These are phyloP conservation scores for Anoplius nigerrimus DNA, from an alignment of 2,888 invertebrate genomes.

Conservation along the genomic window DNA sequence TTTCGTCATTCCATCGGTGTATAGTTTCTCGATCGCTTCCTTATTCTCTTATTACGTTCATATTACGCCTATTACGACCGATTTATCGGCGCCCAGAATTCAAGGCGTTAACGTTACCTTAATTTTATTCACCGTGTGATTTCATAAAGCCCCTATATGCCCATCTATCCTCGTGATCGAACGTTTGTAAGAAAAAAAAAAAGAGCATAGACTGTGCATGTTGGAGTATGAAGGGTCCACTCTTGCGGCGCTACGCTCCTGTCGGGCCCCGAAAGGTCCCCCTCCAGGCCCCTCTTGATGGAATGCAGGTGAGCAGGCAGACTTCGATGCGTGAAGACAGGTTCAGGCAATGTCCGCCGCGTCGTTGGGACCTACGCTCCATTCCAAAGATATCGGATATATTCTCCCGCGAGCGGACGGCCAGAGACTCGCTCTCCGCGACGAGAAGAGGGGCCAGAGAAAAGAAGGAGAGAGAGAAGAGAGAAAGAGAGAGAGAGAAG, in stretches of 20 bases:
- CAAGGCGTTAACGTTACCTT: too few species aligned
- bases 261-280: conserved; percentile 60
- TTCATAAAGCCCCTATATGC: too few species aligned
- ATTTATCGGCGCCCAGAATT: too few species aligned
- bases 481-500: conserved; percentile 3
- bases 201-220: too few species aligned
- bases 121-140: too few species aligned
- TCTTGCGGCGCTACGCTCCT: conserved; percentile 34
- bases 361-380: conserved; percentile 69
- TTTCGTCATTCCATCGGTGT: too few species aligned
- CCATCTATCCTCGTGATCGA: too few species aligned
- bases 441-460: conserved; percentile 20
- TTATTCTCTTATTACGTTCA: too few species aligned
- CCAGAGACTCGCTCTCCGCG: conserved; percentile 17
- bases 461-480: conserved; percentile 5
- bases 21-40: too few species aligned
- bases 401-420: conserved; percentile 33
- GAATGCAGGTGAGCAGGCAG: conserved; percentile 73
- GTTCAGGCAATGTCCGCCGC: conserved; percentile 70
- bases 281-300: conserved; percentile 62
- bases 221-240: too few species aligned
- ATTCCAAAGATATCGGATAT: conserved; percentile 73
- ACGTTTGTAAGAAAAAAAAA: too few species aligned
- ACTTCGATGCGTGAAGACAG: conserved; percentile 73
- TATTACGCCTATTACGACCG: too few species aligned